phyloP scores from a whole-genome alignment of 23 tunicate species.

The Styela clava region DNA sequence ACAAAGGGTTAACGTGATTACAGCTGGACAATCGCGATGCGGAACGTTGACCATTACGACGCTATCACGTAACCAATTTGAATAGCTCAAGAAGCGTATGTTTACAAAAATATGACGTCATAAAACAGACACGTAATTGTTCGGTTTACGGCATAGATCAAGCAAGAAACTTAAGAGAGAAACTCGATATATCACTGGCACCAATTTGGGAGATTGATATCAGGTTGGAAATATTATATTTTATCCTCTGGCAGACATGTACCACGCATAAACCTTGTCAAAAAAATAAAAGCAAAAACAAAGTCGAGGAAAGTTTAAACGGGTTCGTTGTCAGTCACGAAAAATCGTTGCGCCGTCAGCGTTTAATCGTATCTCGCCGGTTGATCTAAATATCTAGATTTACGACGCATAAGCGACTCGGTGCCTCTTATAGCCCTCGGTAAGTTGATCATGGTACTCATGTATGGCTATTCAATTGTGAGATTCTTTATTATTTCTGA shows the following conservation, averaged over 20 bases:
- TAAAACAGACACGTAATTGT: not conserved
- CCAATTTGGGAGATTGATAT: no score
- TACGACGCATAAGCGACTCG: not conserved
- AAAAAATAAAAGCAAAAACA: not conserved
- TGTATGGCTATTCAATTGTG: no score
- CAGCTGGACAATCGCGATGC: slow-evolving; percentile 28
- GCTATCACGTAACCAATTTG: slow-evolving; percentile 24
- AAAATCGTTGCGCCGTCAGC: not conserved
- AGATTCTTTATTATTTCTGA: no score
- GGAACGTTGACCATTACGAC: slow-evolving; percentile 15
- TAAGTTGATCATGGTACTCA: no score
- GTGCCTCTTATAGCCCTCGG: no score
- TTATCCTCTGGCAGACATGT: no score
- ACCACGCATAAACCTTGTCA: no score
- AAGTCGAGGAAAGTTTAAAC: not conserved
- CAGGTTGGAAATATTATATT: no score
- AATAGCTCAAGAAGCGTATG: slow-evolving; percentile 9
- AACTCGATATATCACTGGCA: no score
- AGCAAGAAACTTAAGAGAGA: no score
- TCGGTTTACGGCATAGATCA: no score
- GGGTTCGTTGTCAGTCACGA: not conserved
- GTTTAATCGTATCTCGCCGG: not conserved
- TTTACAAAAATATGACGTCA: slow-evolving; percentile 12
- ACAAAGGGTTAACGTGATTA: slow-evolving; percentile 2
- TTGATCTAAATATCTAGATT: not conserved